A percentile compares a stretch with the other conserved stretches of the same genome.
These are phyloP conservation scores for Oryzias woworae DNA, from an alignment of 2,113 vertebrate species.

Conservation along the genomic window DNA sequence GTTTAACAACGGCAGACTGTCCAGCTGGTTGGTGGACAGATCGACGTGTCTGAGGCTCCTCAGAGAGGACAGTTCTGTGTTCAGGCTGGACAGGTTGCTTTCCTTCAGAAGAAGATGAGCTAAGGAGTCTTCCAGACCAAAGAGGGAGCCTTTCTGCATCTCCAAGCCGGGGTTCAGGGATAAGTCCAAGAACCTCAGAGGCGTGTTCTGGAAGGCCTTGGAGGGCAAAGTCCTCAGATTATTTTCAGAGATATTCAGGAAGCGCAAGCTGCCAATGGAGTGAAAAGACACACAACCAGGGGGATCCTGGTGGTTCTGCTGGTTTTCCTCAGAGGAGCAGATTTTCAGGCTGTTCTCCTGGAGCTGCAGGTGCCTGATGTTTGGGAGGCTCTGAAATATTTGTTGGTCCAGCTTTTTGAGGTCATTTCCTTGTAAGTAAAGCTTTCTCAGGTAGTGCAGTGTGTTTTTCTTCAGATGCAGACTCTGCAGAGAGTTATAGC, in stretches of 20 bases:
- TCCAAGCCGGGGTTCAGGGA: constrained; percentile 84
- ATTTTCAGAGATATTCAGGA: constrained; percentile 85
- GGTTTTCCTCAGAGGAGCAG: constrained; percentile 49
- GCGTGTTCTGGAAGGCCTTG: constrained; percentile 77
- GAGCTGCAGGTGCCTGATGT: constrained; percentile 80
- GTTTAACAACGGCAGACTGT: constrained; percentile 78
- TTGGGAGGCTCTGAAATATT: constrained; percentile 80
- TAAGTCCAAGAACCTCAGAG: constrained; percentile 82
- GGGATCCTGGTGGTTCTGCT: constrained; percentile 4
- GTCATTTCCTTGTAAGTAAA: constrained; percentile 83
- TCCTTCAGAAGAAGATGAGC: constrained; percentile 82
- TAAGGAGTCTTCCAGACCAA: constrained; percentile 85
- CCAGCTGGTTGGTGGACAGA: constrained; percentile 86
- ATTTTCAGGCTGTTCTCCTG: constrained; percentile 82
- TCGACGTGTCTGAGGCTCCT: constrained; percentile 82
- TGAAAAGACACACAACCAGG: constrained; percentile 80
- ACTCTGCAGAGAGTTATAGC: constrained; percentile 81
- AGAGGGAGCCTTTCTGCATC: constrained; percentile 77
- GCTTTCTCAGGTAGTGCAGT: constrained; percentile 71
- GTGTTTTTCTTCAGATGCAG: constrained; percentile 68
- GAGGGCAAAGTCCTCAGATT: constrained; percentile 73
- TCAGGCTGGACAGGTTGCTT: constrained; percentile 79
- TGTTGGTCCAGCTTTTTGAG: constrained; percentile 72
- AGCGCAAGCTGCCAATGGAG: constrained; percentile 68
- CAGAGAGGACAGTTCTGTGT: constrained; percentile 82